Conservation (phyloP, 2,888 invertebrate species). For the Epistrophella euchroma region DNA sequence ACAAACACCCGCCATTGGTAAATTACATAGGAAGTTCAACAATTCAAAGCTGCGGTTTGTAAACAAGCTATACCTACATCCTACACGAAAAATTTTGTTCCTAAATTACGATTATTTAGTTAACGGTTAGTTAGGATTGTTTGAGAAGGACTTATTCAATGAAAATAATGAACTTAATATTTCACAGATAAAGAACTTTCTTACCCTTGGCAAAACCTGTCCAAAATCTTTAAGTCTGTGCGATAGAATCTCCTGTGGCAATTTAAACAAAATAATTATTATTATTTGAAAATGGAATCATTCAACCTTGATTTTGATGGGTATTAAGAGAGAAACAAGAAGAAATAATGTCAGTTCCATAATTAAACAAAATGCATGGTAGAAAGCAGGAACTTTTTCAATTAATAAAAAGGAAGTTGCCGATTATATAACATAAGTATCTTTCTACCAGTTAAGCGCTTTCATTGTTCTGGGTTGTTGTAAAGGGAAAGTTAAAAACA, state of each 20-base stretch:
- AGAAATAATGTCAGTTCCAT: conserved; percentile 46
- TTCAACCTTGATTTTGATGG: not conserved
- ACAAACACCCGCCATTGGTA: not conserved
- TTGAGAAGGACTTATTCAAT: not conserved
- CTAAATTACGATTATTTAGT: not conserved
- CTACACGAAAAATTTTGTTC: not conserved
- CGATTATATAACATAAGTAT: conserved; percentile 46
- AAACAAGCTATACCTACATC: not conserved
- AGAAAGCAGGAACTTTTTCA: conserved; percentile 61
- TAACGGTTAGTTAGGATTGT: not conserved
- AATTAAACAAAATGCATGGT: conserved; percentile 35
- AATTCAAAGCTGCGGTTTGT: not conserved
- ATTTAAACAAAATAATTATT: not conserved
- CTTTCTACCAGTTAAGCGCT: conserved; percentile 26
- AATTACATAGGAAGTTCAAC: conserved; percentile 5
- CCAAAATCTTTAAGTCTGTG: not conserved
- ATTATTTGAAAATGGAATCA: conserved; percentile 10
- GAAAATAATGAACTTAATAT: not conserved
- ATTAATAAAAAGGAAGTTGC: conserved; percentile 57
- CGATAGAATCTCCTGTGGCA: not conserved
- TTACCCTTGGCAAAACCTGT: not conserved
- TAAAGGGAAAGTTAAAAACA: not conserved
- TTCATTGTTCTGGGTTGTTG: not conserved
- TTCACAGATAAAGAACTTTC: not conserved
- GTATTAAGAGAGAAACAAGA: conserved; percentile 5